Percentiles rank a stretch among this genome's conserved stretches.
Conservation (phyloP, 2,113 vertebrate species). For the Pontoporia blainvillei region DNA sequence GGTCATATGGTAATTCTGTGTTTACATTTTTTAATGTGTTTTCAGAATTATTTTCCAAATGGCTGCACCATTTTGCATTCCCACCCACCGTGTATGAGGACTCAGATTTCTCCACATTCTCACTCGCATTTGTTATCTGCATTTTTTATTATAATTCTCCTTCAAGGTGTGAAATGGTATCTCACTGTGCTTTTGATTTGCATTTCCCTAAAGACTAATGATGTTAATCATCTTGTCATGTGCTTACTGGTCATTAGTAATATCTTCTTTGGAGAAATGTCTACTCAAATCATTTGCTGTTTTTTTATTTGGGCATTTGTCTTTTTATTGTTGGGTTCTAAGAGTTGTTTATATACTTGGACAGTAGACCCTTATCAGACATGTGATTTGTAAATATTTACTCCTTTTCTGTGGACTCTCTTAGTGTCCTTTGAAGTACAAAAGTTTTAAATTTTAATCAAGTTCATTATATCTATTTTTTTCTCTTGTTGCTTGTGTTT, state of each 20-base stretch:
- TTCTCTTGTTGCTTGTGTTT: neutral
- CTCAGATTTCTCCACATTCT: neutral
- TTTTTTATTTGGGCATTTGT: neutral
- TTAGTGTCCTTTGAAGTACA: neutral
- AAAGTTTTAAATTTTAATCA: neutral
- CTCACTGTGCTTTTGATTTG: constrained; percentile 9
- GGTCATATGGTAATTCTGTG: neutral
- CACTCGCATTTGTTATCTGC: neutral
- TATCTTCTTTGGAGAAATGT: neutral
- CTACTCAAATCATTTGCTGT: neutral
- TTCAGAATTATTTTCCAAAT: neutral
- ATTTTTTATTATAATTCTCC: neutral
- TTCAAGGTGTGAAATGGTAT: neutral
- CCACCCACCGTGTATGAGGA: neutral
- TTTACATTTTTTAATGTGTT: neutral
- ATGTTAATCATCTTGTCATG: neutral
- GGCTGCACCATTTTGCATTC: neutral
- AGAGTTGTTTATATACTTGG: neutral
- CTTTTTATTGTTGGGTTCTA: neutral
- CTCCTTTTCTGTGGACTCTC: neutral
- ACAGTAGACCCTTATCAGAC: neutral
- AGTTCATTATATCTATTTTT: neutral
- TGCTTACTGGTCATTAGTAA: neutral
- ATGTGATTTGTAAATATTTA: neutral
- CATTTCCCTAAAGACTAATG: neutral